Base-by-base conservation (phyloP, 2,797 vertebrate genomes). In the Brachymystax lenok region DNA sequence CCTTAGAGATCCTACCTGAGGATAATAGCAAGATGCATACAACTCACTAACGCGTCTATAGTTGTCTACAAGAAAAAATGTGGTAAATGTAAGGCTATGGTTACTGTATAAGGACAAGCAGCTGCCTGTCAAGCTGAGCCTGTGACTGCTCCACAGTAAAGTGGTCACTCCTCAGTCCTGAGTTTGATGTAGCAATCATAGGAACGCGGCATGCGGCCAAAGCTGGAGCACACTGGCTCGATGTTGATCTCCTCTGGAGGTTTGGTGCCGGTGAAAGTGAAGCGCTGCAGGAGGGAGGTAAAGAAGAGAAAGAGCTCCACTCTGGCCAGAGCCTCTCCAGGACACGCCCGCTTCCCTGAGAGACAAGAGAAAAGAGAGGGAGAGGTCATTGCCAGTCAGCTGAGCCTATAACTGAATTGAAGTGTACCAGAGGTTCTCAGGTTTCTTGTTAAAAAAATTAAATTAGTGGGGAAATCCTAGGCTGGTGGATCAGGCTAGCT, bases 271-370 rank as follows among this genome's bases (percentile, higher is more conserved):
- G 30, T 83, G 35, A 90, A 87, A 71, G 82, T 84, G 74, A 89
- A 87, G 52, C 14, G 77, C 74, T 90, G 87, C 12, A 88, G 83
- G 4, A 90, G 80, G 12, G 78, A 78, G 4, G 84, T 83, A 76
- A 88, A 78, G 73, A 86, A 69, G 30, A 88, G 67, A 46, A 90
- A 90, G 72, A 88, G 67, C 73, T 88, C 83, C 46, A 78, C 73
- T n/a, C 85, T 70, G 21, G 84, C 86, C 75, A 90, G 71, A 67
- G 77, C 80, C 56, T 88, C 86, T 71, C 87, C 88, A 1, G 81
- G 21, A 73, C 86, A 90, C 10, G n/a, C 77, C 1, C 86, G 81
- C 66, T 88, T 90, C 3, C 85, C 86, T 88, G 74, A 16, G 56
- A 0, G 56, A 6, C 1, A 59, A 66, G 63, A 66, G 54, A 56